Conservation (phyloP, 2,888 invertebrate species). For the Melitaea athalia region DNA sequence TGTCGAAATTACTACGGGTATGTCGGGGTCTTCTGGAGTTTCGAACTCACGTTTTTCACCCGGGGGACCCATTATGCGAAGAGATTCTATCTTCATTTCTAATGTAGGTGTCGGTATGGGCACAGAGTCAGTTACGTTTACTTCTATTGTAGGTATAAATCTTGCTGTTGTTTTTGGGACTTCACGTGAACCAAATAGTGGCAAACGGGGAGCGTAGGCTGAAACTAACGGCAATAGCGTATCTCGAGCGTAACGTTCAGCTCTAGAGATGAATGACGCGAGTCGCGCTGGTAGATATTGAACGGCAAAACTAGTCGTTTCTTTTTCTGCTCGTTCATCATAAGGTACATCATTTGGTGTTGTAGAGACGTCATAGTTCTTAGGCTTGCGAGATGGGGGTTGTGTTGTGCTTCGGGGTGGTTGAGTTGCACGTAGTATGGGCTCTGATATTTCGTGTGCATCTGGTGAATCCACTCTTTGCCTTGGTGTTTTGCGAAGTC, state of each 20-base stretch:
- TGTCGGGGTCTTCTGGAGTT: slow-evolving; percentile 70
- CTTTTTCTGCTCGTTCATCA: slow-evolving; percentile 64
- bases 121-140: slow-evolving; percentile 62
- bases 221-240: slow-evolving; percentile 89
- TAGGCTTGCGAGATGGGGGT: slow-evolving; percentile 64
- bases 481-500: slow-evolving; percentile 80
- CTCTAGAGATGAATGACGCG: slow-evolving; percentile 90
- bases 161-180: slow-evolving; percentile 78
- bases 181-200: slow-evolving; percentile 80
- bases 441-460: slow-evolving; percentile 85
- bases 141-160: slow-evolving; percentile 83
- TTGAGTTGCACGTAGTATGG: slow-evolving; percentile 80
- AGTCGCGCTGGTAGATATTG: slow-evolving; percentile 90
- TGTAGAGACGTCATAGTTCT: slow-evolving; percentile 73
- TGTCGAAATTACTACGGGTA: slow-evolving; percentile 58
- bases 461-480: slow-evolving; percentile 76
- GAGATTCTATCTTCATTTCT: slow-evolving; percentile 77
- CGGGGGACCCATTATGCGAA: slow-evolving; percentile 72
- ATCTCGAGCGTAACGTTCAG: slow-evolving; percentile 90
- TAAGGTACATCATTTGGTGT: slow-evolving; percentile 65
- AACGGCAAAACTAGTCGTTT: slow-evolving; percentile 83
- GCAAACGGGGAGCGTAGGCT: slow-evolving; percentile 89
- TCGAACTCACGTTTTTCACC: slow-evolving; percentile 68
- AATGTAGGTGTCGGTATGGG: slow-evolving; percentile 74
- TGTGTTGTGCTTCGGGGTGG: slow-evolving; percentile 60